Evolutionary conservation across 2,888 invertebrate genomes (phyloP).

Genomic region (Ryuthela nishihirai): DNA sequence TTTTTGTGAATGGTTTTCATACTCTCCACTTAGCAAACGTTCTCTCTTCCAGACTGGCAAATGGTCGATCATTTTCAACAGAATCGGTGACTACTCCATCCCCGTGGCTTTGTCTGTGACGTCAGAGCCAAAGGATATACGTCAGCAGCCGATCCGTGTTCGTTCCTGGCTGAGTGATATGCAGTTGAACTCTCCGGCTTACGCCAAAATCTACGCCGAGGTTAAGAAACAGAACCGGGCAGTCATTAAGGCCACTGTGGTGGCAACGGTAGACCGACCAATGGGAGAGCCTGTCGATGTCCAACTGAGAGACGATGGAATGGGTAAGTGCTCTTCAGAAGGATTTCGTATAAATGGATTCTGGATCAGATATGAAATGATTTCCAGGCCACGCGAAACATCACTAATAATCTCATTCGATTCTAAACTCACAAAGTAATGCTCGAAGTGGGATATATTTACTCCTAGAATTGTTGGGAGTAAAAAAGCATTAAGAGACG

Average conservation of each 20-base stretch:
- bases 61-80: slow-evolving; percentile 60
- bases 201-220: slow-evolving; percentile 42
- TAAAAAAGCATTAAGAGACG: no score
- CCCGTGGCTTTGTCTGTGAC: slow-evolving; percentile 61
- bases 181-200: slow-evolving; percentile 42
- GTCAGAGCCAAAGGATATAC: slow-evolving; percentile 56
- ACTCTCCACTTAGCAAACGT: no score
- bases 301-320: slow-evolving; percentile 43
- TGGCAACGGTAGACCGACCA: slow-evolving; percentile 43
- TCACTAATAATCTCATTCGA: no score
- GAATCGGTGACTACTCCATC: slow-evolving; percentile 59
- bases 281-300: slow-evolving; percentile 40
- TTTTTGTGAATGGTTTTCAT: no score
- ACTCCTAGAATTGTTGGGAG: no score
- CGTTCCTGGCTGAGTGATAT: slow-evolving; percentile 52
- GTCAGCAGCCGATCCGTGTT: slow-evolving; percentile 53
- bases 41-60: slow-evolving; percentile 55
- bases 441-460: no score
- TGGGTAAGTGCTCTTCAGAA: slow-evolving; percentile 32
- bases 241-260: slow-evolving; percentile 41
- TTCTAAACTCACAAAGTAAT: no score
- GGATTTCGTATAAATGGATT: background rate
- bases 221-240: slow-evolving; percentile 43
- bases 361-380: no score
- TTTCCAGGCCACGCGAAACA: no score